Conservation (phyloP, 1,140 invertebrate genomes). For the Chrysoperla carnea region DNA sequence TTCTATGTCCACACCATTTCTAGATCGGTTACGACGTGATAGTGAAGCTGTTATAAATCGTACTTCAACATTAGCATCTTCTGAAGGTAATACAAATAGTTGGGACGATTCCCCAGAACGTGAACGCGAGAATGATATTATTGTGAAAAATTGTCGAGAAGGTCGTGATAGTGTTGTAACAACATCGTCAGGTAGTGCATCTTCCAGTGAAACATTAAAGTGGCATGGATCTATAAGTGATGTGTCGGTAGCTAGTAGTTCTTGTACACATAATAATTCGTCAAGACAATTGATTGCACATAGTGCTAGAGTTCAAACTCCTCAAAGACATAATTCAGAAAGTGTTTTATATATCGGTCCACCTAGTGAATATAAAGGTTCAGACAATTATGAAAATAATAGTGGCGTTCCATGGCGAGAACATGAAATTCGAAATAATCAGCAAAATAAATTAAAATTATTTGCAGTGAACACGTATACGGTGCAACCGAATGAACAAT, state of each 20-base stretch:
- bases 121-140: slow-evolving; percentile 13
- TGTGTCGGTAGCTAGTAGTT: slow-evolving; percentile 42
- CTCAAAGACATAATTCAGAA: slow-evolving; percentile 64
- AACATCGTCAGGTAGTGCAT: slow-evolving; percentile 45
- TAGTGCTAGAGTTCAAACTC: slow-evolving; percentile 59
- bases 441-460: slow-evolving; percentile 26
- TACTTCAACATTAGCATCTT: slow-evolving; percentile 21
- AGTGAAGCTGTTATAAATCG: slow-evolving; percentile 29
- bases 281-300: slow-evolving; percentile 53
- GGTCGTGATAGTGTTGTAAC: slow-evolving; percentile 53
- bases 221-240: slow-evolving; percentile 67
- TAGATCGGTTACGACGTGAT: slow-evolving; percentile 44
- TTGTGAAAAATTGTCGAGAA: slow-evolving; percentile 9
- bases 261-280: slow-evolving; percentile 15
- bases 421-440: slow-evolving; percentile 21
- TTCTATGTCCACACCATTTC: slow-evolving; percentile 59
- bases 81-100: slow-evolving; percentile 13
- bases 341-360: slow-evolving; percentile 51
- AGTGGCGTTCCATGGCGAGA: slow-evolving; percentile 13
- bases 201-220: slow-evolving; percentile 64
- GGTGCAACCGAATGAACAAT: slow-evolving; percentile 22
- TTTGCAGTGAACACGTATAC: slow-evolving; percentile 41
- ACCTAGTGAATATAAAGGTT: not conserved
- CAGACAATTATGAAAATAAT: slow-evolving; percentile 5
- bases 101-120: slow-evolving; percentile 27